Evolutionary conservation across 2,113 vertebrate species (phyloP), one percentile per base, ranked within the genome.

Genomic region (Chloroceryle aenea): DNA sequence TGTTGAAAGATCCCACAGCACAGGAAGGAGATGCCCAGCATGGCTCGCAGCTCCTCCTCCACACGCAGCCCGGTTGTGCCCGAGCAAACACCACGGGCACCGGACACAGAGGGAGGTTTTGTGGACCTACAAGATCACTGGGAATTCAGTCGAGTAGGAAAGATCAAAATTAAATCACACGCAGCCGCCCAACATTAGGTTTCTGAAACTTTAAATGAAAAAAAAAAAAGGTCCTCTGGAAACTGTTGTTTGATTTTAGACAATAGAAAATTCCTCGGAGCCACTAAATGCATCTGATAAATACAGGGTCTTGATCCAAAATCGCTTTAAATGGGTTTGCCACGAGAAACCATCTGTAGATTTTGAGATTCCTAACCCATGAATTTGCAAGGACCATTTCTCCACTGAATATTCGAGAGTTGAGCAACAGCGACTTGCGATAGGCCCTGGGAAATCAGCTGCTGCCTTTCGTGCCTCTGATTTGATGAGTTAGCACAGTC

Each of bases 361-460:
- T 67, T 29, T 36, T 64, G 79, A 92, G 96, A 87, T 95, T 95
- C 94, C 93, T 77, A 78, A 95, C 63, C 77, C 14, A 72, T 84
- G 91, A 95, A 96, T 85, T 93, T 90, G 79, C 11, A 0, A 80
- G 84, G 83, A 89, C 47, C 58, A 9, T 86, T 90, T 93, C 94
- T 82, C 78, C 85, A 53, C 81, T 45, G 85, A 89, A 81, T 82
- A 83, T 47, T 91, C 74, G 18, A 50, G 89, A 85, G 83, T 64
- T 91, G 89, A 94, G 93, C 93, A 95, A 96, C 63, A 76, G 66
- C 3, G 2, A 55, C 77, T 58, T 30, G 77, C 48, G 21, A 96
- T 87, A 96, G 96, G 95, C 73, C 92, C 59, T 29, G 6, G 83
- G 45, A 66, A 86, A 83, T 94, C 96, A 97, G 93, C 81, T 93